Evolutionary conservation across 2,113 vertebrate species (phyloP).

Genomic region (Seriola dumerili): DNA sequence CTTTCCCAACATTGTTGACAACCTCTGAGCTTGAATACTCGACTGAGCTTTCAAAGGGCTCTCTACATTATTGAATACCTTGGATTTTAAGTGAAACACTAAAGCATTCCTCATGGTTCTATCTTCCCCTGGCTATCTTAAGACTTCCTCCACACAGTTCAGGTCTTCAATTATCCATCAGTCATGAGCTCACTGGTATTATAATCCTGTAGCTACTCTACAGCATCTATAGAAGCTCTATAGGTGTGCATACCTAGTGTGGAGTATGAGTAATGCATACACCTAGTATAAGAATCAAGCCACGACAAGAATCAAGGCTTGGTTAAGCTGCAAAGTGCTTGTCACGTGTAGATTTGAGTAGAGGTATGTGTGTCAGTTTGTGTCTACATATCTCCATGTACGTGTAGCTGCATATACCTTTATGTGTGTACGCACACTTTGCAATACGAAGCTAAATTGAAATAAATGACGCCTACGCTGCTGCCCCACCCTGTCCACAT

Average conservation of each 20-base stretch:
- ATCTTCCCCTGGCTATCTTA: constrained; percentile 60
- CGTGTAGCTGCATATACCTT: constrained; percentile 8
- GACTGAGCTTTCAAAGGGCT: constrained; percentile 72
- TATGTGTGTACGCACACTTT: constrained; percentile 7
- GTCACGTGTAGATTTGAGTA: background rate
- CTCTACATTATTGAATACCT: constrained; percentile 80
- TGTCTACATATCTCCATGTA: background rate
- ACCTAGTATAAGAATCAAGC: background rate
- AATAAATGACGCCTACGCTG: constrained; percentile 47
- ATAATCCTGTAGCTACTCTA: constrained; percentile 39
- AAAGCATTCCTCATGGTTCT: constrained; percentile 60
- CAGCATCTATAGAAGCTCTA: constrained; percentile 38
- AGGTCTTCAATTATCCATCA: constrained; percentile 73
- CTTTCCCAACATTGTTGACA: constrained; percentile 61
- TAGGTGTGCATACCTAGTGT: constrained; percentile 20
- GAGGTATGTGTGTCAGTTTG: constrained; percentile 8
- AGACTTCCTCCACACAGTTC: constrained; percentile 36
- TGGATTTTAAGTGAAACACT: constrained; percentile 74
- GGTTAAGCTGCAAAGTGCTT: constrained; percentile 3
- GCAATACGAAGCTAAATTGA: constrained; percentile 47
- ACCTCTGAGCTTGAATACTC: constrained; percentile 57
- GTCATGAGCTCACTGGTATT: constrained; percentile 55
- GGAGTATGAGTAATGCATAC: constrained; percentile 21
- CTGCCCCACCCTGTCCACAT: constrained; percentile 51
- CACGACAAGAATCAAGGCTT: background rate